phyloP scores from a whole-genome alignment of 92 coral and sea anemone species.

The Plumapathes pennacea region DNA sequence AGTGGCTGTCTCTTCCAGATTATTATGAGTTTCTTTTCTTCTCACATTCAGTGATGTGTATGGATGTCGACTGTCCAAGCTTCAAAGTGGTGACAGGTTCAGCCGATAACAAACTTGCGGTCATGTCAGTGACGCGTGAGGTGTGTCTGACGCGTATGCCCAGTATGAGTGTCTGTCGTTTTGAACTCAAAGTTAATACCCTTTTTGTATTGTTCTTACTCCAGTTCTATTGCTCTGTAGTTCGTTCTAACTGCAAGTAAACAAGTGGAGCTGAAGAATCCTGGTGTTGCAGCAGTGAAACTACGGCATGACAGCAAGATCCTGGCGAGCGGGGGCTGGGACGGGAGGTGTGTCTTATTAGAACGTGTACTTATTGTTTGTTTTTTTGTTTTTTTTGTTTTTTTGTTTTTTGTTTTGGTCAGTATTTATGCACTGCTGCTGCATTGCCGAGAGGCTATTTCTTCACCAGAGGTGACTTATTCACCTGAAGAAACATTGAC shows the following conservation, averaged over 20 bases:
- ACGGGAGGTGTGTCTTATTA: constrained; percentile 64
- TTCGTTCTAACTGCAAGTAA: constrained; percentile 25
- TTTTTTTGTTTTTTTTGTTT: background rate
- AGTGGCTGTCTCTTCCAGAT: no score
- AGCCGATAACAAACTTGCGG: constrained; percentile 77
- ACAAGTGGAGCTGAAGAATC: constrained; percentile 62
- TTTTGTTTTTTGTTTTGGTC: no score
- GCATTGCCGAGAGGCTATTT: no score
- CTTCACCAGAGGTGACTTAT: no score
- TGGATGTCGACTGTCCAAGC: constrained; percentile 64
- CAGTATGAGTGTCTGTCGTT: no score
- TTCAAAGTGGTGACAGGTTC: constrained; percentile 81
- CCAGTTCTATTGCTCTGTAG: constrained; percentile 15
- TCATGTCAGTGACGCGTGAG: constrained; percentile 46
- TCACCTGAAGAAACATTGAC: no score
- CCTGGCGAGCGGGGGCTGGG: constrained; percentile 90
- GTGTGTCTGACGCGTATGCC: no score
- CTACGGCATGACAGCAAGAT: constrained; percentile 72
- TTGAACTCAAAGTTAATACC: no score
- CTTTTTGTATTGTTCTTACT: background rate
- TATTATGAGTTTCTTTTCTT: no score
- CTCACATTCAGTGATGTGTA: constrained; percentile 71
- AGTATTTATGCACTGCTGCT: no score
- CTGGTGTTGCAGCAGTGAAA: constrained; percentile 78
- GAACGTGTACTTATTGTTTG: background rate